Evolutionary conservation across 2,113 vertebrate genomes (phyloP), one percentile per base, ranked within the genome.

Genomic region (Hippocampus barbouri): DNA sequence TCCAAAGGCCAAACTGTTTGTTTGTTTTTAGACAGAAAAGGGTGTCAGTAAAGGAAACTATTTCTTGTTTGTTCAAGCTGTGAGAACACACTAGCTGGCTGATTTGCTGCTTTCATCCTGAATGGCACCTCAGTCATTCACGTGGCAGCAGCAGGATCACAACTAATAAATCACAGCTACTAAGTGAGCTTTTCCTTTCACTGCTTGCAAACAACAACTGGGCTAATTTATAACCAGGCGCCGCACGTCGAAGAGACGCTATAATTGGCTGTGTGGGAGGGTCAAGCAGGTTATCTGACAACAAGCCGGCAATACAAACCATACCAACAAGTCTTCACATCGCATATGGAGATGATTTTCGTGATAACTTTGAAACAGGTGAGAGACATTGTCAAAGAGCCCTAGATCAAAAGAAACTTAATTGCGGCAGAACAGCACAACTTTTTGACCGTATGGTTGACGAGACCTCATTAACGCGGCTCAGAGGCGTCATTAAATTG

Each of bases 81-180:
- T 74, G 69, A 51, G 72, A 81, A 72, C 72, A 76, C 71, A 82
- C 73, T 82, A 60, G 66, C 71, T 71, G 68, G 83, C 74, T 62
- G 68, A 75, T 79, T 73, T 78, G 82, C 76, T 82, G 84, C 85
- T 89, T 83, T 66, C 85, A 83, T 77, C 77, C 66, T 83, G 70
- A 87, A 84, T 81, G 84, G 72, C 81, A 86, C 81, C 80, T 85
- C 78, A 83, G 80, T 87, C 76, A 86, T 74, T 89, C 86, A 89
- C 83, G 80, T 57, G 83, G 85, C 84, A 87, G 82, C 82, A 84
- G 84, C 79, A 77, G 75, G 71, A 86, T 69, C 84, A 82, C 90
- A 88, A 73, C 84, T 88, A 87, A 90, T 92, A 89, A 93, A 91
- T 89, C 84, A 87, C 85, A 73, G 87, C 79, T 80, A 74, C 85